Conservation (phyloP, 2,888 invertebrate species). For the Beris chalybata region DNA sequence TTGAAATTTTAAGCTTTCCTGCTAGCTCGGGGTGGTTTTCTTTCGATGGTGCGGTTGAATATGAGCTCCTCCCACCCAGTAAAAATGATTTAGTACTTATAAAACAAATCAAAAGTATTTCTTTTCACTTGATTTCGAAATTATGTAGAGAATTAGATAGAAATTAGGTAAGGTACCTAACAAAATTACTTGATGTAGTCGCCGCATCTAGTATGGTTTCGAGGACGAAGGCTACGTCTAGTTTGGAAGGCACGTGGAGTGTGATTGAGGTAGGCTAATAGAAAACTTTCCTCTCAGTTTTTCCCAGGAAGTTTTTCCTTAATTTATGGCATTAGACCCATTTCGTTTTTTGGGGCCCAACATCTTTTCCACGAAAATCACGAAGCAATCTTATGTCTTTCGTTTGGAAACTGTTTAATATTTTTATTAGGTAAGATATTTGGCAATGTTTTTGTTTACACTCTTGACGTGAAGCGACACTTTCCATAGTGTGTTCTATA, state of each 20-base stretch:
- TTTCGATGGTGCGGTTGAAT: too few species aligned
- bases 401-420: background rate
- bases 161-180: too few species aligned
- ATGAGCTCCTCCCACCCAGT: too few species aligned
- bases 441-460: constrained; percentile 8
- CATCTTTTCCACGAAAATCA: too few species aligned
- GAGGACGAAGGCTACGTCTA: constrained; percentile 9
- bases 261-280: constrained; percentile 28
- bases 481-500: constrained; percentile 5
- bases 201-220: background rate
- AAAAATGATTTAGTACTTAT: too few species aligned
- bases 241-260: constrained; percentile 19
- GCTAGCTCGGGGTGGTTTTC: too few species aligned
- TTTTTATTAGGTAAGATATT: constrained; percentile 7
- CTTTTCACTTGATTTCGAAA: too few species aligned
- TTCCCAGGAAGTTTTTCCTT: constrained; percentile 7
- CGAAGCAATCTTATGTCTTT: background rate
- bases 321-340: constrained; percentile 9
- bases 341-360: too few species aligned
- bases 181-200: too few species aligned
- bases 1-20: too few species aligned
- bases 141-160: too few species aligned
- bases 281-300: background rate
- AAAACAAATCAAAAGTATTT: too few species aligned
- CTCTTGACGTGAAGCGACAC: constrained; percentile 15